Percentiles rank a stretch among this genome's conserved stretches.
Conservation (phyloP, 2,797 vertebrate genomes). For the Apogon talboti region DNA sequence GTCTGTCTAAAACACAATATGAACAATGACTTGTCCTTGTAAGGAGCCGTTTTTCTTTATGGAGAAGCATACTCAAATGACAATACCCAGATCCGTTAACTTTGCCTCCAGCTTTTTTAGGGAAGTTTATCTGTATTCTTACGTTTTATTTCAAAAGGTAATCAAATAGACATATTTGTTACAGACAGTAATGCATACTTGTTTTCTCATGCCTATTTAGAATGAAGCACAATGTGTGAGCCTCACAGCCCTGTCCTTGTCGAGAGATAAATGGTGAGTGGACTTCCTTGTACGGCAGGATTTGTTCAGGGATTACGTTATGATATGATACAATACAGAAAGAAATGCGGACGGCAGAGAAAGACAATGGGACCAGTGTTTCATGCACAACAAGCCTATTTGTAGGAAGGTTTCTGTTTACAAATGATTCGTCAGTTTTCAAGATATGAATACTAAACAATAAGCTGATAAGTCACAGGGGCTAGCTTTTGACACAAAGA, state of each 20-base stretch:
- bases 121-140: slow-evolving; percentile 6
- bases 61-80: slow-evolving; percentile 37
- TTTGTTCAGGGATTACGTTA: slow-evolving; percentile 75
- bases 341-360: slow-evolving; percentile 45
- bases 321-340: slow-evolving; percentile 75
- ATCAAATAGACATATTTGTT: slow-evolving; percentile 20
- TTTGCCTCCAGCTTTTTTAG: slow-evolving; percentile 22
- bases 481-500: background rate
- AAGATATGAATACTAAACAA: slow-evolving; percentile 49
- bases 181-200: slow-evolving; percentile 23
- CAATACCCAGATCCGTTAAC: slow-evolving; percentile 42
- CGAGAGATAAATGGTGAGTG: slow-evolving; percentile 61
- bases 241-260: slow-evolving; percentile 47
- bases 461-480: slow-evolving; percentile 31
- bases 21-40: slow-evolving; percentile 61
- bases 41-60: slow-evolving; percentile 54
- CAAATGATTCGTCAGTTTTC: slow-evolving; percentile 64
- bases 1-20: slow-evolving; percentile 27
- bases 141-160: slow-evolving; percentile 1
- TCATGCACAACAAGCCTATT: slow-evolving; percentile 53
- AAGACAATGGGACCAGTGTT: slow-evolving; percentile 77
- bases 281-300: slow-evolving; percentile 70
- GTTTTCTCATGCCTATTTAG: slow-evolving; percentile 32
- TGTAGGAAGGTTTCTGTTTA: slow-evolving; percentile 35
- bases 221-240: slow-evolving; percentile 42